These are phyloP conservation scores for Thripadectes ignobilis DNA, from an alignment of 2,797 vertebrate genomes.

Conservation along the genomic window DNA sequence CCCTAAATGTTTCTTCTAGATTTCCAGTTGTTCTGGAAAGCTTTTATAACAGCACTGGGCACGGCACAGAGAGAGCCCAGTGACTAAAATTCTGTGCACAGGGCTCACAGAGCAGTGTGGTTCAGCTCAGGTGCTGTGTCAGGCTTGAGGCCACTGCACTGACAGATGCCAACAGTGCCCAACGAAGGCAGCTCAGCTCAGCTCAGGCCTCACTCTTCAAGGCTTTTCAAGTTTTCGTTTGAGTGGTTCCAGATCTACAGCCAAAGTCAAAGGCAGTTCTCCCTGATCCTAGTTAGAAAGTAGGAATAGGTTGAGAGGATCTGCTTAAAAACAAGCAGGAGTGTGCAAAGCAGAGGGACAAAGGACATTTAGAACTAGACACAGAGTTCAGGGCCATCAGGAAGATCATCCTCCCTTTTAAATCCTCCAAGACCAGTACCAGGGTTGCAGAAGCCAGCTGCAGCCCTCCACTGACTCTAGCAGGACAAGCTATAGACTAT, in stretches of 20 bases:
- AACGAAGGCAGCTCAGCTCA: not conserved
- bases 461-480: not conserved
- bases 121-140: not conserved
- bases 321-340: slow-evolving; percentile 3
- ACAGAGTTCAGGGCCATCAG: not conserved
- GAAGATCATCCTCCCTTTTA: not conserved
- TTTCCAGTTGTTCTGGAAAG: not conserved
- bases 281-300: not conserved
- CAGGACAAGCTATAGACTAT: accelerated
- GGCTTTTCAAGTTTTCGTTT: not conserved
- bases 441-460: not conserved
- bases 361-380: not conserved
- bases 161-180: not conserved
- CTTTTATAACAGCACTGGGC: not conserved
- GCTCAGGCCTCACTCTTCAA: not conserved
- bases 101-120: not conserved
- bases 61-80: not conserved
- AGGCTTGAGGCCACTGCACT: not conserved
- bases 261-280: not conserved
- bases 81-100: not conserved
- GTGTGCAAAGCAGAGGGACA: not conserved
- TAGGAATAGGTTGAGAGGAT: not conserved
- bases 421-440: not conserved
- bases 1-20: not conserved
- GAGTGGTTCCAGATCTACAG: not conserved